phyloP scores from a whole-genome alignment of 2,113 vertebrate genomes.

The Monarcha castaneiventris region DNA sequence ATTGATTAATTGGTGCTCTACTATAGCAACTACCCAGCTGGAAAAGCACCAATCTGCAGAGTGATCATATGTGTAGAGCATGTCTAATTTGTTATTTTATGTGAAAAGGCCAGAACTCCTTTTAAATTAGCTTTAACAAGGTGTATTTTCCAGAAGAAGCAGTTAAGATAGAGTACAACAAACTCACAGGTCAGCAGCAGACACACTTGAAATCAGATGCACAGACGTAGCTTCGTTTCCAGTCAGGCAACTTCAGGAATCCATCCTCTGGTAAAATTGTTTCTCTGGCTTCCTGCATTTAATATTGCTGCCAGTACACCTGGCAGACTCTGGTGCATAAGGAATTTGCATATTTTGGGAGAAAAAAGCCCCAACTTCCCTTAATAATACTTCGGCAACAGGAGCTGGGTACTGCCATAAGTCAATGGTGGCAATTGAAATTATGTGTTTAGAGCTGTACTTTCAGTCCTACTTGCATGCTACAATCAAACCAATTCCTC shows the following conservation, averaged over 20 bases:
- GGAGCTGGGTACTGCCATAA: not conserved
- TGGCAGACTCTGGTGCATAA: not conserved
- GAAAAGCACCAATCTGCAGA: not conserved
- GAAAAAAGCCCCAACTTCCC: not conserved
- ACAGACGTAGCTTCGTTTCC: not conserved
- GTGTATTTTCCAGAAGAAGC: not conserved
- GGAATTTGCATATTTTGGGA: not conserved
- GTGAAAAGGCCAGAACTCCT: not conserved
- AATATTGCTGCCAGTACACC: not conserved
- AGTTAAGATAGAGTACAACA: not conserved
- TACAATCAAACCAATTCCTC: not conserved
- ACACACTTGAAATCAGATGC: not conserved
- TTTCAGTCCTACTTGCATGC: not conserved
- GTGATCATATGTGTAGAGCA: not conserved
- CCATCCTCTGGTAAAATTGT: not conserved
- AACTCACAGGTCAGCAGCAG: not conserved
- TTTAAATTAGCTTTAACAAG: not conserved
- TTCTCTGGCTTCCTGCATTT: not conserved
- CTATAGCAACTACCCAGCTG: not conserved
- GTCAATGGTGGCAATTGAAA: not conserved
- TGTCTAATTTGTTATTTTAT: not conserved
- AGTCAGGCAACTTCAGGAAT: not conserved
- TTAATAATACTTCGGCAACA: not conserved
- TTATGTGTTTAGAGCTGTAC: not conserved
- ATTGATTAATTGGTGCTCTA: not conserved